Conservation (phyloP, 2,113 vertebrate genomes). For the Colinus virginianus region DNA sequence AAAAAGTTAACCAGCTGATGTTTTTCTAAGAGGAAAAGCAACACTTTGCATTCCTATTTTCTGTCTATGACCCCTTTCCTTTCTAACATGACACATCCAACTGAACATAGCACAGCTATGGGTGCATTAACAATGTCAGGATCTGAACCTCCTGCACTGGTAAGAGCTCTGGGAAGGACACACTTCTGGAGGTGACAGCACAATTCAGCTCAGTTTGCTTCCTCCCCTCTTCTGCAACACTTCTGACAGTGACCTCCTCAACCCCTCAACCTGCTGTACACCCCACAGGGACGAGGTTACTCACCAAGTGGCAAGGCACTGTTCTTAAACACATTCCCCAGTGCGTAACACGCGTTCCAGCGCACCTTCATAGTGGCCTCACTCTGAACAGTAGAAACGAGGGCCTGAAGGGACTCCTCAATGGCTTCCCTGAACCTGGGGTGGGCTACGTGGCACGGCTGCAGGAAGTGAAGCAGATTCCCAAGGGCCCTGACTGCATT, state of each 20-base stretch:
- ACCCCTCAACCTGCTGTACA: not conserved
- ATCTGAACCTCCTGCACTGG: not conserved
- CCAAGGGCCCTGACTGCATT: constrained; percentile 93
- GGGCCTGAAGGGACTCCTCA: constrained; percentile 86
- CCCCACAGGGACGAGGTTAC: not conserved
- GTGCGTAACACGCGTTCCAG: constrained; percentile 96
- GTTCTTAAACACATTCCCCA: constrained; percentile 96
- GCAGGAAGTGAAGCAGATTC: constrained; percentile 95
- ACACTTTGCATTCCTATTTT: not conserved
- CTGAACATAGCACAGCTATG: not conserved
- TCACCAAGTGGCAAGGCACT: constrained; percentile 89
- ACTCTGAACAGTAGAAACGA: constrained; percentile 87
- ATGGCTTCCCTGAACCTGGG: constrained; percentile 87
- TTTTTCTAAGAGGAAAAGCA: not conserved
- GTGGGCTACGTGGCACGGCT: constrained; percentile 83
- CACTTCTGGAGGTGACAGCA: not conserved
- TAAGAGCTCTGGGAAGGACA: not conserved
- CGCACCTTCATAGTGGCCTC: constrained; percentile 96
- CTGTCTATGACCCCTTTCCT: not conserved
- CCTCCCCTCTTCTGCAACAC: not conserved
- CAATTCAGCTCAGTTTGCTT: not conserved
- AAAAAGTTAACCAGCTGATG: not conserved
- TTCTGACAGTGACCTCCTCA: not conserved
- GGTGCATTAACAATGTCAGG: not conserved
- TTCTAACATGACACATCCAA: not conserved